Percentiles rank a stretch among this genome's conserved stretches.
Evolutionary conservation across 2,113 vertebrate genomes (phyloP).

Genomic region (Pagrus major): DNA sequence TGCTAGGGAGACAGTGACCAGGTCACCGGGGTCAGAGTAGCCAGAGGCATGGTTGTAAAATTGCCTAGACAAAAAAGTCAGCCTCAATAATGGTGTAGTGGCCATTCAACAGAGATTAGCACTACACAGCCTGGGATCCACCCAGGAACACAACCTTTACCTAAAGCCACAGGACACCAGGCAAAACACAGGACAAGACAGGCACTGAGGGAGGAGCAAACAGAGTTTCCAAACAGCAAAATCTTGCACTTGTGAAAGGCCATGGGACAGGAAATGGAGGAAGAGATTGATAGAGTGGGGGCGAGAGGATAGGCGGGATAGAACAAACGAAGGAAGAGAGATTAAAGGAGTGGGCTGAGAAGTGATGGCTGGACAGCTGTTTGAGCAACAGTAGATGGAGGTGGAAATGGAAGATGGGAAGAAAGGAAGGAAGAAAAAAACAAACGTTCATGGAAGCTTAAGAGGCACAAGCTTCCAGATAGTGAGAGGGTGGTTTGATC

Average conservation of each 20-base stretch:
- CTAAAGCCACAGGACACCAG: conserved; percentile 55
- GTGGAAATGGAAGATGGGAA: conserved; percentile 5
- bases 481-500: conserved; percentile 28
- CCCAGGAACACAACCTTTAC: conserved; percentile 58
- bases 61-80: conserved; percentile 72
- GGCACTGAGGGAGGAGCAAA: conserved; percentile 23
- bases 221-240: conserved; percentile 44
- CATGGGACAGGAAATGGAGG: conserved; percentile 58
- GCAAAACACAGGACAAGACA: conserved; percentile 35
- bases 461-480: conserved; percentile 43
- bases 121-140: conserved; percentile 66
- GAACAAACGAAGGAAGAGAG: conserved; percentile 45
- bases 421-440: conserved; percentile 15
- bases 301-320: conserved; percentile 39
- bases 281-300: conserved; percentile 45
- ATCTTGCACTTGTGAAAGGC: conserved; percentile 11
- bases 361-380: conserved; percentile 52
- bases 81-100: conserved; percentile 66
- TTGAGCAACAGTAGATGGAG: conserved; percentile 15
- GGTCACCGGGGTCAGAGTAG: conserved; percentile 77
- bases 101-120: conserved; percentile 74
- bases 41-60: conserved; percentile 81
- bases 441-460: conserved; percentile 48
- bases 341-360: conserved; percentile 59
- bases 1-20: conserved; percentile 80